These are phyloP conservation scores for Xestia rhomboidea DNA, from an alignment of 2,888 invertebrate species.

Conservation along the genomic window DNA sequence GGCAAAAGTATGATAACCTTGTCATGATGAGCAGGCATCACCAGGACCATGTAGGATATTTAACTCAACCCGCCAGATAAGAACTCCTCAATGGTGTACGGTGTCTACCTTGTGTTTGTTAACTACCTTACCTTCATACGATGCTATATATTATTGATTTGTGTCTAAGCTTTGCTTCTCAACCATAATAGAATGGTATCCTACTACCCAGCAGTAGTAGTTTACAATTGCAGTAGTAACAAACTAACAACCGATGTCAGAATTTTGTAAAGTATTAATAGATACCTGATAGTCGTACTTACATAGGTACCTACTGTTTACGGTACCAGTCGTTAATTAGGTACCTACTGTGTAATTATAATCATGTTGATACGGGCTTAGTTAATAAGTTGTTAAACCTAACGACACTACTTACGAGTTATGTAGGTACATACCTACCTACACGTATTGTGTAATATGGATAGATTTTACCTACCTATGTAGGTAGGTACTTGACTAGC, in stretches of 20 bases:
- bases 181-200: too few species aligned
- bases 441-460: not conserved
- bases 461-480: too few species aligned
- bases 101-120: too few species aligned
- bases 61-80: too few species aligned
- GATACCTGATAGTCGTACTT: not conserved
- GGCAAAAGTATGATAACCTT: too few species aligned
- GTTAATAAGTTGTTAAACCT: not conserved
- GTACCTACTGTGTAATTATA: constrained; percentile 1
- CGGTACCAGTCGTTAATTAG: not conserved
- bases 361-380: constrained; percentile 1
- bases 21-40: too few species aligned
- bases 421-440: not conserved
- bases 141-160: too few species aligned
- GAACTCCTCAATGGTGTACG: too few species aligned
- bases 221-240: not conserved
- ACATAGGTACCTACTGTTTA: not conserved
- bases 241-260: not conserved
- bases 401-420: not conserved
- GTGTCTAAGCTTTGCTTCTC: too few species aligned
- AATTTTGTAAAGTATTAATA: not conserved
- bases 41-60: too few species aligned
- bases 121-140: too few species aligned
- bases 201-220: not conserved
- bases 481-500: not conserved